phyloP scores from a whole-genome alignment of 1,140 invertebrate species.

The Elysia chlorotica region DNA sequence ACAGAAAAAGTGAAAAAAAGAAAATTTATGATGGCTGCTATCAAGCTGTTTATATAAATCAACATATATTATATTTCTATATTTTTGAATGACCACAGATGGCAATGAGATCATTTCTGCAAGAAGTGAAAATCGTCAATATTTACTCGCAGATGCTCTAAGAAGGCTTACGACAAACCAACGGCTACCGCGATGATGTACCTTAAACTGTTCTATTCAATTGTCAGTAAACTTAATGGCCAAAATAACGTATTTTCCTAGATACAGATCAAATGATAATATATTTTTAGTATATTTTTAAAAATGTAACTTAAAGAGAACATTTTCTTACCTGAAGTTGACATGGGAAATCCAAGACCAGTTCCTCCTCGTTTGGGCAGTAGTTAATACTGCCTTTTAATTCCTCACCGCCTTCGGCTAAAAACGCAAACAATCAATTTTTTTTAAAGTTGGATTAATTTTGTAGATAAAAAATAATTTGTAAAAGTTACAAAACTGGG shows the following conservation, averaged over 20 bases:
- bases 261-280: too few relatives aligned
- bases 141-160: not conserved
- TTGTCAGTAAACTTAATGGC: too few relatives aligned
- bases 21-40: too few relatives aligned
- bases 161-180: not conserved
- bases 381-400: slow-evolving; percentile 33
- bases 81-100: too few relatives aligned
- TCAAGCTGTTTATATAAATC: too few relatives aligned
- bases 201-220: too few relatives aligned
- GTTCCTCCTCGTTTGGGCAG: slow-evolving; percentile 47
- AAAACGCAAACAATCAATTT: too few relatives aligned
- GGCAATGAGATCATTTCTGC: too few relatives aligned
- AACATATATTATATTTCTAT: too few relatives aligned
- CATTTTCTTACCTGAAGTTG: slow-evolving; percentile 35
- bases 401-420: slow-evolving; percentile 14
- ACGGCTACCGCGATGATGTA: not conserved
- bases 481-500: not conserved
- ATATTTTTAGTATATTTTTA: too few relatives aligned
- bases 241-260: not conserved
- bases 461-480: not conserved
- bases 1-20: too few relatives aligned
- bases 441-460: not conserved
- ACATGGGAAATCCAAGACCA: slow-evolving; percentile 47
- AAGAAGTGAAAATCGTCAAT: too few relatives aligned
- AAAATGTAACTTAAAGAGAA: not conserved